A percentile compares a stretch with the other conserved stretches of the same genome.
Evolutionary conservation across 2,888 invertebrate genomes (phyloP).

Genomic region (Minunthozetes semirufus): DNA sequence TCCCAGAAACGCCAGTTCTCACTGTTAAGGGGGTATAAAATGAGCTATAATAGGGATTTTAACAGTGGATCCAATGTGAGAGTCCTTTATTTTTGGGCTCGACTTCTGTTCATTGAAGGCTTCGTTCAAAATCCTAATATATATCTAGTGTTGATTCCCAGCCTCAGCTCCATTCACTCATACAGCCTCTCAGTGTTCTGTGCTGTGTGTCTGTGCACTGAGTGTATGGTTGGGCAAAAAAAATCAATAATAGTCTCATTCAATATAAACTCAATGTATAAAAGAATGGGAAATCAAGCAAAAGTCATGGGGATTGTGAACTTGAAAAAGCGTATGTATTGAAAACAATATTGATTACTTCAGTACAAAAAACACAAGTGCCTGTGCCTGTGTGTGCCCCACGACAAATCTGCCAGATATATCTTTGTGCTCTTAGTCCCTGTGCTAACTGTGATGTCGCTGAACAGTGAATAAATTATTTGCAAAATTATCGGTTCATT

Average conservation of each 20-base stretch:
- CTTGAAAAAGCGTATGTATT: conserved; percentile 20
- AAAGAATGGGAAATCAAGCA: conserved; percentile 7
- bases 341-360: conserved; percentile 22
- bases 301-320: conserved; percentile 30
- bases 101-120: conserved; percentile 24
- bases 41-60: conserved; percentile 9
- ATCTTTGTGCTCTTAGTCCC: not conserved
- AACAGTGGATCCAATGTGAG: not conserved
- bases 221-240: conserved; percentile 28
- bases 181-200: not conserved
- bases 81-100: not conserved
- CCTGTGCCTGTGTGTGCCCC: not conserved
- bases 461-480: conserved; percentile 27
- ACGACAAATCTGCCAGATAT: no score
- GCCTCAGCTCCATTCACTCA: no score
- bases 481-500: not conserved
- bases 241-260: conserved; percentile 32
- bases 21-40: conserved; percentile 4
- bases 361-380: conserved; percentile 7
- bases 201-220: not conserved
- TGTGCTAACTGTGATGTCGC: not conserved
- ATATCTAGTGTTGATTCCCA: conserved; percentile 19
- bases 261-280: conserved; percentile 25
- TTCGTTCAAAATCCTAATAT: conserved; percentile 19
- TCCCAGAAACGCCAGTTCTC: not conserved